phyloP scores from a whole-genome alignment of 2,797 vertebrate genomes.

The Epinephelus malabaricus region DNA sequence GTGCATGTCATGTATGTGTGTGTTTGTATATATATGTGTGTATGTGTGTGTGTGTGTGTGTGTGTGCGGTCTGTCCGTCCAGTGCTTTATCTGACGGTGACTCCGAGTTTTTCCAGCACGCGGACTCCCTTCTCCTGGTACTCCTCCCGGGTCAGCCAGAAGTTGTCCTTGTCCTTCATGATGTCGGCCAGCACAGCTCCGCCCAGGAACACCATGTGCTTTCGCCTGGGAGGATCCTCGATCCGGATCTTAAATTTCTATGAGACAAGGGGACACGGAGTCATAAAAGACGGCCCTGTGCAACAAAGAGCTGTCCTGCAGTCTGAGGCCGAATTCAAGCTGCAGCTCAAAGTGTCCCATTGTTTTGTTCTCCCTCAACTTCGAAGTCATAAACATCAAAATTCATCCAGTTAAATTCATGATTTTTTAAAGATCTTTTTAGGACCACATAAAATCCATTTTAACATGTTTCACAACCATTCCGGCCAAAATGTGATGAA shows the following conservation, averaged over 20 bases:
- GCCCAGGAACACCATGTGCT: constrained; percentile 99
- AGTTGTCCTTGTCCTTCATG: constrained; percentile 99
- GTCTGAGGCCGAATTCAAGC: background rate
- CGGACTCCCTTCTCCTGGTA: constrained; percentile 98
- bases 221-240: constrained; percentile 90
- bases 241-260: constrained; percentile 91
- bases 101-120: constrained; percentile 98
- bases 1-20: constrained; percentile 31
- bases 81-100: constrained; percentile 96
- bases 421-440: background rate
- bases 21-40: constrained; percentile 32
- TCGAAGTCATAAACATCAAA: background rate
- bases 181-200: constrained; percentile 98
- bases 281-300: background rate
- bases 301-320: background rate
- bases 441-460: background rate
- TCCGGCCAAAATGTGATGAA: too few relatives aligned
- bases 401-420: background rate
- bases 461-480: too few relatives aligned
- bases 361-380: background rate
- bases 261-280: constrained; percentile 32
- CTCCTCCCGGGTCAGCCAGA: constrained; percentile 98
- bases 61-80: constrained; percentile 65
- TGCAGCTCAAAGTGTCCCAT: constrained; percentile 6
- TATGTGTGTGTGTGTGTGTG: background rate